Base-by-base conservation (phyloP, 2,797 vertebrate species). In the Neosilurus hyrtlii region DNA sequence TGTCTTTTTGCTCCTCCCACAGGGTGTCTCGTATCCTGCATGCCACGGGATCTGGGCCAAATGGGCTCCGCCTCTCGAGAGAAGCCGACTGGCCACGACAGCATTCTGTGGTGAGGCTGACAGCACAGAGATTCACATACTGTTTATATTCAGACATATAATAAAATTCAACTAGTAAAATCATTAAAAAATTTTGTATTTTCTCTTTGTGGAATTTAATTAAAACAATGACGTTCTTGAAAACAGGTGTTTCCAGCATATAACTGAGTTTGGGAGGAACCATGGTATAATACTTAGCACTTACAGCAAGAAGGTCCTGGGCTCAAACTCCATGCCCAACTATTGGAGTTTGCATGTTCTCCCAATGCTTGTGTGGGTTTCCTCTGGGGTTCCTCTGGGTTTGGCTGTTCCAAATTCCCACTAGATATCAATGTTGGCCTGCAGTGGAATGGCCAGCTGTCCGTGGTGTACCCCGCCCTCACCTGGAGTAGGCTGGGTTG, bases 1-100 rank as follows among this genome's bases (percentile, higher is more conserved):
- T 1, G 9, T 63, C 61, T 67, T 65, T 22, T 79, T 82, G 63
- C 52, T 82, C 30, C 51, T 51, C 22, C 78, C 37, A 63, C 84
- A 96, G 95, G 95, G 95, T 0, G 95, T 96, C 67, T 96, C 95
- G 0, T 96, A 95, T 87, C 95, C 95, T 0, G 95, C 95, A 0
- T 96, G 95, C 85, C 95, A 96, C 0, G 95, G 95, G 26, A 96
- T 96, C 87, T 96, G 95, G 95, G 95, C 95, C 85, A 96, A 96
- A 70, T 96, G 95, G 95, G 95, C 95, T 14, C 95, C 95, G 0
- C 95, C 95, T 1, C 88, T 96, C 80, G 95, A 96, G 89, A 91
- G 95, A 85, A 96, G 95, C 84, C 93, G 95, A 15, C 82, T 96
- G 87, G 95, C 95, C 0, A 96, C 95, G 0, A 96, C 95, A 12